Base-by-base conservation (phyloP, 2,888 invertebrate species). In the Blastobasis adustella region DNA sequence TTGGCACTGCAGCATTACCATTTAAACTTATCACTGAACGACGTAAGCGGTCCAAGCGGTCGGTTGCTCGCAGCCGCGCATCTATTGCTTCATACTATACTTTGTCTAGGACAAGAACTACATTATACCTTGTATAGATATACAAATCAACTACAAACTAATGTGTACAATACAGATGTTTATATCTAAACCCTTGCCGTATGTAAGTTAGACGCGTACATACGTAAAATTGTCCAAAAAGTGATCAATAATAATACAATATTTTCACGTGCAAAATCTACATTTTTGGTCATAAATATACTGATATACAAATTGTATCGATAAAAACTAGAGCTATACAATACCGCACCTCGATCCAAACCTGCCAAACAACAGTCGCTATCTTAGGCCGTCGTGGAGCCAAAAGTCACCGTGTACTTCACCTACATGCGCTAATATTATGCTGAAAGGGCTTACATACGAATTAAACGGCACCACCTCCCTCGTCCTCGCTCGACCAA, bases 231-330 rank as follows among this genome's bases (percentile, higher is more conserved):
- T 67, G 65, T 68, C 71, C 67, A 75, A 79, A 66, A 77, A 73
- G 67, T 74, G 77, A 71, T 76, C 67, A 71, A 73, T 50, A 50
- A 52, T 49, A 55, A 52, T 50, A 52, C 67, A 69, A 66, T 23
- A 23, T 23, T 45, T 67, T 69, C 69, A 67, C 71, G 82, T 83
- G 82, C 79, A 83, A 81, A 82, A 80, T 83, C 83, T 83, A 82
- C 68, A 67, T 77, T 78, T 82, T 83, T 82, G 82, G 83, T 82
- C 82, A 81, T 80, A 82, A 79, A 82, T 82, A 82, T 81, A 82
- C 76, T 76, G 79, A 81, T 82, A 80, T 82, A 83, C 80, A 82
- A 79, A 79, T 68, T 73, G 65, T 68, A 23, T 23, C 23, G 23
- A 23, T 23, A 2, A 23, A 23, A 23, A 23, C 23, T 23, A 23